Percentiles rank a stretch among this genome's conserved stretches.
Conservation (phyloP, 2,113 vertebrate species). For the Neogobius melanostomus region DNA sequence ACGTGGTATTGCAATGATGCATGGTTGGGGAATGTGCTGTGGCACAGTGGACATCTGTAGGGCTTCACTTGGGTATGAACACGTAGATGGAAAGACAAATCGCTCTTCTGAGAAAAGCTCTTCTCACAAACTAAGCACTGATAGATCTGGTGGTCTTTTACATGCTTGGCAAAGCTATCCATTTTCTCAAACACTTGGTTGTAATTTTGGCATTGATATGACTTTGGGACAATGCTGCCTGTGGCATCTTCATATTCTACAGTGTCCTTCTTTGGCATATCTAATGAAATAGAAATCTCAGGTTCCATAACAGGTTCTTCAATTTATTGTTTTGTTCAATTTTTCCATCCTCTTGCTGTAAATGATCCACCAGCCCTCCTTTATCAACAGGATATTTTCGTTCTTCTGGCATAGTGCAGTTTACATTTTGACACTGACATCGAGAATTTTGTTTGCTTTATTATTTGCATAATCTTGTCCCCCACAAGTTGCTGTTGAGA, state of each 20-base stretch:
- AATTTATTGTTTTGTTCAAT: background rate
- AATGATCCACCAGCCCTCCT: constrained; percentile 4
- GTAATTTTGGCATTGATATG: constrained; percentile 81
- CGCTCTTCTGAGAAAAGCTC: constrained; percentile 84
- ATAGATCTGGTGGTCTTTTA: constrained; percentile 87
- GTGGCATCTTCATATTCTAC: constrained; percentile 3
- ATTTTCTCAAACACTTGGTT: constrained; percentile 85
- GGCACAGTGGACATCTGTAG: constrained; percentile 85
- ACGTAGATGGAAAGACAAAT: constrained; percentile 83
- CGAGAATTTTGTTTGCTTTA: constrained; percentile 8
- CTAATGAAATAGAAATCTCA: background rate
- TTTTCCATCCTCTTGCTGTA: constrained; percentile 3
- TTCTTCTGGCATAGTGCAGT: background rate
- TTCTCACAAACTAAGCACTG: constrained; percentile 86
- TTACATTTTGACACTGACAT: constrained; percentile 13
- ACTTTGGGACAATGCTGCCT: constrained; percentile 41
- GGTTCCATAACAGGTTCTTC: background rate
- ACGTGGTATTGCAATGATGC: constrained; percentile 86
- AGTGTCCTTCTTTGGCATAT: constrained; percentile 7
- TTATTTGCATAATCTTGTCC: background rate
- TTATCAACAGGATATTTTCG: constrained; percentile 8
- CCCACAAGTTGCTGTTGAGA: background rate
- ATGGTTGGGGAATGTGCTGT: constrained; percentile 87
- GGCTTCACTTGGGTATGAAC: constrained; percentile 84
- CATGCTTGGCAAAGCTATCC: constrained; percentile 84